These are phyloP conservation scores for Pollenia labialis DNA, from an alignment of 2,888 invertebrate genomes.

Conservation along the genomic window DNA sequence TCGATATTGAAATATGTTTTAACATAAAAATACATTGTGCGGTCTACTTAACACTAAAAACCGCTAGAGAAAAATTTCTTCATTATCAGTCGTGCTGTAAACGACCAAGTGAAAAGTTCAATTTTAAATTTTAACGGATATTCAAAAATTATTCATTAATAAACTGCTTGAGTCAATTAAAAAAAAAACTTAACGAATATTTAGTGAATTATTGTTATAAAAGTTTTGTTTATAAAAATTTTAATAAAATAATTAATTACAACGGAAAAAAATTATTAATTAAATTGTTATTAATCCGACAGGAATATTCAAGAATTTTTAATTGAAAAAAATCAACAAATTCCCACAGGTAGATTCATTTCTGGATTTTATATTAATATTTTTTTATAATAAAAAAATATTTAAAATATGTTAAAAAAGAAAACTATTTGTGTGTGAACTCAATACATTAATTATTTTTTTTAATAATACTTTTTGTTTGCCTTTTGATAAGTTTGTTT, in stretches of 20 bases:
- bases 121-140: conserved; percentile 76
- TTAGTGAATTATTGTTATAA: conserved; percentile 46
- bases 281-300: conserved; percentile 24
- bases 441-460: conserved; percentile 53
- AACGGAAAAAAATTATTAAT: not conserved
- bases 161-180: not conserved
- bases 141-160: conserved; percentile 22
- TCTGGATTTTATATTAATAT: not conserved
- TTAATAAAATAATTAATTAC: not conserved
- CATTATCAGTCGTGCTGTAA: conserved; percentile 79
- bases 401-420: not conserved
- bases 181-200: conserved; percentile 17
- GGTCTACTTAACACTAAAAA: conserved; percentile 78
- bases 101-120: conserved; percentile 77
- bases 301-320: conserved; percentile 35
- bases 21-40: conserved; percentile 63
- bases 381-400: conserved; percentile 6
- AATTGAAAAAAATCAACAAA: conserved; percentile 10
- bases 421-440: conserved; percentile 29
- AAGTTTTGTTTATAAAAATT: conserved; percentile 2
- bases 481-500: conserved; percentile 17
- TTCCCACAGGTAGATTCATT: conserved; percentile 49
- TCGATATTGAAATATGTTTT: conserved; percentile 46
- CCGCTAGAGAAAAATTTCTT: conserved; percentile 79
- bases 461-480: not conserved